Evolutionary conservation across 1,140 invertebrate genomes (phyloP), one percentile per base, ranked within the genome.

Genomic region (Drosophila sp.): DNA sequence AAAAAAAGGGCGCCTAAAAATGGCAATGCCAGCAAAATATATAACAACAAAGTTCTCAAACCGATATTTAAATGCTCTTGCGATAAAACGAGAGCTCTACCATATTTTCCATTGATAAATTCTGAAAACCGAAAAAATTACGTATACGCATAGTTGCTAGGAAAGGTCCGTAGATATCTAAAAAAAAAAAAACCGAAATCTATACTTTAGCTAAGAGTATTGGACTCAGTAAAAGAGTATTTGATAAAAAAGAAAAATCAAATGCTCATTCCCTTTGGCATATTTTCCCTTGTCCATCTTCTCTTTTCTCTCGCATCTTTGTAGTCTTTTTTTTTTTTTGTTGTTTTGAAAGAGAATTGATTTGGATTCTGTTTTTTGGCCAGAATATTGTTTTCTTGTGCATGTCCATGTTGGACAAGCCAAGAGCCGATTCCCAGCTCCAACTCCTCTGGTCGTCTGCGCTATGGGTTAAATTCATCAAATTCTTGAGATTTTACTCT

Each of bases 1-100:
- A 3, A 70, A 72, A 80, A 67, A 77, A 73, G 73, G 66, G 66
- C 80, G 70, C 30, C 17, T 25, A 66, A 80, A 87, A 87, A 84
- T 89, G 80, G 84, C 66, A 76, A 73, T 76, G 73, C 72, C 69
- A 68, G 41, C 27, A 66, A 67, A 64, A 77, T 25, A 77, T 62
- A 71, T 71, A 82, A 65, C 72, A 72, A 77, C 57, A 68, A 63
- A 70, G 29, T 63, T 41, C 50, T 41, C 35, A 38, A 11, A 10
- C 4, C 11, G 35, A 38, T 11, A 11, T n/a, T 38, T 38, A 4
- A 38, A 38, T 38, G 11, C 35, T 2, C 35, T 38, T 3, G 10
- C 4, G 10, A 17, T 17, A 17, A 17, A 17, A 17, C 17, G 17
- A 17, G 17, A 17, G 17, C 17, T 17, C 17, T 17, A 17, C 17